Conservation (phyloP, 2,113 vertebrate genomes). For the Corynorhinus townsendii region DNA sequence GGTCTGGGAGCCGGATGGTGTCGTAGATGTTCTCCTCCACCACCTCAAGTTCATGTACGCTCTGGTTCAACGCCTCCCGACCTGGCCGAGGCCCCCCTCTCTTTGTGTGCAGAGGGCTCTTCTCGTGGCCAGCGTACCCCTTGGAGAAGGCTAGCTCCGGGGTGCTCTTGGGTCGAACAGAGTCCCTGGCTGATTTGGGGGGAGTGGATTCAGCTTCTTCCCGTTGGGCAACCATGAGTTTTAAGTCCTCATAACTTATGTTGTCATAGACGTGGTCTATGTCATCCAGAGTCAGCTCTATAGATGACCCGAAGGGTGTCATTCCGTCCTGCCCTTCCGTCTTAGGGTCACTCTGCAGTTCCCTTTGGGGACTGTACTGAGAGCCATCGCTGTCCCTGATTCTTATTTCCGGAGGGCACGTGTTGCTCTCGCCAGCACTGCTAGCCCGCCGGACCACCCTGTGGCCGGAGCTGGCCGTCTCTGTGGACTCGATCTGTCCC, state of each 20-base stretch:
- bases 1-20: conserved; percentile 87
- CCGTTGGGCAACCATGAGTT: conserved; percentile 89
- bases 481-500: conserved; percentile 76
- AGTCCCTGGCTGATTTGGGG: conserved; percentile 71
- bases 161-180: conserved; percentile 75
- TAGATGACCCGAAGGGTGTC: conserved; percentile 79
- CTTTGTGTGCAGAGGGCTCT: conserved; percentile 1
- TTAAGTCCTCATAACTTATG: conserved; percentile 96
- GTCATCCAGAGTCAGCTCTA: conserved; percentile 92
- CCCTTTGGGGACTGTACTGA: conserved; percentile 78
- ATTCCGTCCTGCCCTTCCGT: conserved; percentile 20
- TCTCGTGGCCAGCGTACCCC: conserved; percentile 49
- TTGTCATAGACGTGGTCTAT: conserved; percentile 97
- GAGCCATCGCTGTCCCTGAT: conserved; percentile 63
- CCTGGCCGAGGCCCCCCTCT: conserved; percentile 40
- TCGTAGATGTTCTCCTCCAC: conserved; percentile 94
- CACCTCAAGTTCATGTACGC: conserved; percentile 83
- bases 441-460: conserved; percentile 90
- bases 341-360: conserved; percentile 66
- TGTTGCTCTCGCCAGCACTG: conserved; percentile 92
- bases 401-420: conserved; percentile 14
- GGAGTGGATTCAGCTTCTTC: conserved; percentile 77
- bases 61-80: conserved; percentile 65
- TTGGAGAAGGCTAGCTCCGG: conserved; percentile 70
- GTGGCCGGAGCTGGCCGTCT: conserved; percentile 79